These are phyloP conservation scores for Megalurothrips usitatus DNA, from an alignment of 2,888 invertebrate genomes.

Conservation along the genomic window DNA sequence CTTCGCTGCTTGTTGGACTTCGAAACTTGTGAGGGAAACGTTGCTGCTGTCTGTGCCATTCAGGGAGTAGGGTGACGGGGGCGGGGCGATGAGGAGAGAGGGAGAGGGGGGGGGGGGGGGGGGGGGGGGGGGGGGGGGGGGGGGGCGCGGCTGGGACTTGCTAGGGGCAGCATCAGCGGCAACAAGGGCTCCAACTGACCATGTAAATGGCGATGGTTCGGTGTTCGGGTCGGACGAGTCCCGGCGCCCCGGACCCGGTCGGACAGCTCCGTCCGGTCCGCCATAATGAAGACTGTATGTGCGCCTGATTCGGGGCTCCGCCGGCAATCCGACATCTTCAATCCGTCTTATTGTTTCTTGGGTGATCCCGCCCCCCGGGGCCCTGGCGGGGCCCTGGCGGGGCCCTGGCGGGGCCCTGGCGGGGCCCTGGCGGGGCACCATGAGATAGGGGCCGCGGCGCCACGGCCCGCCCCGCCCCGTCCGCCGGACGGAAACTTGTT, in stretches of 20 bases:
- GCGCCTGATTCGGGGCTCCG: background rate
- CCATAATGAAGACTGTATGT: slow-evolving; percentile 15
- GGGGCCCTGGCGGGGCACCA: no score
- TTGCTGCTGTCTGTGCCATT: no score
- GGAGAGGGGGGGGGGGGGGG: no score
- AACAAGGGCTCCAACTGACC: background rate
- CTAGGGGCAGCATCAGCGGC: no score
- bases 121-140: no score
- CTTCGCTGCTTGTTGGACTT: background rate
- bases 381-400: no score
- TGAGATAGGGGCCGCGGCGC: background rate
- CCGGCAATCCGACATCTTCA: slow-evolving; percentile 7
- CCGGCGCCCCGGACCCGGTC: background rate
- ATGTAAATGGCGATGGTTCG: background rate
- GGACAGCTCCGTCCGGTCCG: background rate
- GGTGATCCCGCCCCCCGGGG: background rate
- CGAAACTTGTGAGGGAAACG: background rate
- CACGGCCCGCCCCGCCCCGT: background rate
- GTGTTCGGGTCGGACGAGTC: background rate
- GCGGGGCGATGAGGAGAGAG: no score
- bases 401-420: no score
- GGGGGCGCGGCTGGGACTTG: no score
- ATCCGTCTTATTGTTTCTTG: slow-evolving; percentile 18
- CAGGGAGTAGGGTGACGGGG: no score
- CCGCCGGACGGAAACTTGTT: background rate